phyloP scores from a whole-genome alignment of 1,140 invertebrate genomes.

The Carcinoscorpius rotundicauda region DNA sequence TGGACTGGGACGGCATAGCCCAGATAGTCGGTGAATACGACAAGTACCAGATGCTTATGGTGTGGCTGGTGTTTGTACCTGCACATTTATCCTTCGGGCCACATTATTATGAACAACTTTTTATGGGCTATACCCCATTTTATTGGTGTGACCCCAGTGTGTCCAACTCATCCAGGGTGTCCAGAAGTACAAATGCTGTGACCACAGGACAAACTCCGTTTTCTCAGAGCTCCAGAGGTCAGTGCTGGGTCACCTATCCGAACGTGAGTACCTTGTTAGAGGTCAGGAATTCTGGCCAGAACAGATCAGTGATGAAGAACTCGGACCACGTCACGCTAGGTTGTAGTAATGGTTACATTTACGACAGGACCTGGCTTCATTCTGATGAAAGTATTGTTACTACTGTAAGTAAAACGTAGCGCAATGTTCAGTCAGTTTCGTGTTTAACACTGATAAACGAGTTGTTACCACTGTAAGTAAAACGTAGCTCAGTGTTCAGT shows the following conservation, averaged over 20 bases:
- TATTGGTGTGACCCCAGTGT: slow-evolving; percentile 50
- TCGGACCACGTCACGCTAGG: neutral
- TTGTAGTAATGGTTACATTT: neutral
- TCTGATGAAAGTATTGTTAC: neutral
- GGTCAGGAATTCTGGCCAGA: neutral
- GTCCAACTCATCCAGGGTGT: neutral
- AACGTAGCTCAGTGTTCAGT: no score
- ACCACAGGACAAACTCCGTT: neutral
- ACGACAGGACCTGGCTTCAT: neutral
- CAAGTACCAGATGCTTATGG: slow-evolving; percentile 65
- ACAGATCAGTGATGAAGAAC: neutral
- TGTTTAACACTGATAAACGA: no score
- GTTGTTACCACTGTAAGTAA: no score
- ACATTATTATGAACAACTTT: slow-evolving; percentile 78
- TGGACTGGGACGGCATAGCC: slow-evolving; percentile 72
- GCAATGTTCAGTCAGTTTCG: no score
- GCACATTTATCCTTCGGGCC: slow-evolving; percentile 79
- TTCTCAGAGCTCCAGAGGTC: neutral
- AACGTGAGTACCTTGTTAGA: neutral
- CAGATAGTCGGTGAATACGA: slow-evolving; percentile 77
- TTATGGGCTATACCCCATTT: slow-evolving; percentile 54
- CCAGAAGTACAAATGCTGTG: neutral
- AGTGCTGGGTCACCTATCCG: neutral
- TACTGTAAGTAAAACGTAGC: neutral
- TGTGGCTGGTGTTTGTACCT: slow-evolving; percentile 74